phyloP scores from a whole-genome alignment of 2,888 invertebrate genomes.

The Chrysomela aeneicollis region DNA sequence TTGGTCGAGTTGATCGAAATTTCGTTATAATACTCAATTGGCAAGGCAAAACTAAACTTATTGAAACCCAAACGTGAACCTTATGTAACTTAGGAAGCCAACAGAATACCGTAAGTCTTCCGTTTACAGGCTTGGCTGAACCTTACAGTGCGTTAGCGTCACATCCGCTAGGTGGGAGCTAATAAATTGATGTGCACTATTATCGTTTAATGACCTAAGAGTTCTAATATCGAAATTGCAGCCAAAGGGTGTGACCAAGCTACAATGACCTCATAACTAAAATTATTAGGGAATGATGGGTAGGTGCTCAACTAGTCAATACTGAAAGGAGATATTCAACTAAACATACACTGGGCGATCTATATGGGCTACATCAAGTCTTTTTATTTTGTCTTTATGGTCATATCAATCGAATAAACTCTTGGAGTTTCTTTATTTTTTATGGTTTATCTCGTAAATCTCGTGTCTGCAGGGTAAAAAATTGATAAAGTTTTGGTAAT shows the following conservation, averaged over 20 bases:
- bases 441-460: too few species aligned
- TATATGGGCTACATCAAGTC: too few species aligned
- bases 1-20: neutral
- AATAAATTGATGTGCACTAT: conserved; percentile 15
- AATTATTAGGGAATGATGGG: too few species aligned
- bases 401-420: too few species aligned
- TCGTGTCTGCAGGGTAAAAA: too few species aligned
- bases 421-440: too few species aligned
- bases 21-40: neutral
- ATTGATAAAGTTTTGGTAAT: too few species aligned
- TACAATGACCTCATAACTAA: too few species aligned
- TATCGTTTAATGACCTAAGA: conserved; percentile 17
- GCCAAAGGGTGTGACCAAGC: neutral
- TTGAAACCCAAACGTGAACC: neutral
- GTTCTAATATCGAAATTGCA: neutral
- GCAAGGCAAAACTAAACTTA: neutral
- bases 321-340: too few species aligned
- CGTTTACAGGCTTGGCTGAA: conserved; percentile 16
- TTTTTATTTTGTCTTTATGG: too few species aligned
- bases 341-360: too few species aligned
- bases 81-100: conserved; percentile 1
- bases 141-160: neutral
- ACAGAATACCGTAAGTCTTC: neutral
- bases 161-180: conserved; percentile 18
- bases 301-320: too few species aligned